These are phyloP conservation scores for Procapra przewalskii DNA, from an alignment of 2,113 vertebrate species.

Conservation along the genomic window DNA sequence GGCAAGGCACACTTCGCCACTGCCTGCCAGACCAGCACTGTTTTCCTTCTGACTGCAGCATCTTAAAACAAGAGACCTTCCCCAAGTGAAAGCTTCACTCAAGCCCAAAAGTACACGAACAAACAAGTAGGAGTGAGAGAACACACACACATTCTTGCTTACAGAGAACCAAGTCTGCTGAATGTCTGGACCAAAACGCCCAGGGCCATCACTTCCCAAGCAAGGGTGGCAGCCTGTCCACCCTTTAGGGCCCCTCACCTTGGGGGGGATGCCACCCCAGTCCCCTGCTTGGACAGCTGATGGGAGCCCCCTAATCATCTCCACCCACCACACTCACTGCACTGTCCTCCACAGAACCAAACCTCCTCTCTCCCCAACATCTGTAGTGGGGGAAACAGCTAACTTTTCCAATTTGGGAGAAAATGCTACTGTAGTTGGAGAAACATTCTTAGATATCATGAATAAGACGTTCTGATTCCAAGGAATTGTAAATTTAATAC, in stretches of 20 bases:
- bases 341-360: background rate
- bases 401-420: background rate
- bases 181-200: background rate
- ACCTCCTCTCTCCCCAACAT: background rate
- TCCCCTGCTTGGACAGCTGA: fast-evolving
- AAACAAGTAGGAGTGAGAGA: background rate
- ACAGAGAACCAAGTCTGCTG: background rate
- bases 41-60: background rate
- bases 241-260: background rate
- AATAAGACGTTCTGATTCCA: constrained; percentile 23
- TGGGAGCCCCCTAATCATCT: background rate
- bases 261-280: background rate
- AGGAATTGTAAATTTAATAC: constrained; percentile 46
- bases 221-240: background rate
- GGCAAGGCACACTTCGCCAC: background rate
- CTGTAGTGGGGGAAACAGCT: background rate
- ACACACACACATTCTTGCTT: background rate
- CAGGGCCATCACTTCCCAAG: background rate
- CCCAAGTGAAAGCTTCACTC: background rate
- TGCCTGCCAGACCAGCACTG: background rate
- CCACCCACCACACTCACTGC: too few relatives aligned
- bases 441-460: background rate
- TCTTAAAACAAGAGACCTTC: background rate
- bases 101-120: background rate
- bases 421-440: constrained; percentile 13